phyloP scores from a whole-genome alignment of 2,113 vertebrate species.

The Sitta europaea region DNA sequence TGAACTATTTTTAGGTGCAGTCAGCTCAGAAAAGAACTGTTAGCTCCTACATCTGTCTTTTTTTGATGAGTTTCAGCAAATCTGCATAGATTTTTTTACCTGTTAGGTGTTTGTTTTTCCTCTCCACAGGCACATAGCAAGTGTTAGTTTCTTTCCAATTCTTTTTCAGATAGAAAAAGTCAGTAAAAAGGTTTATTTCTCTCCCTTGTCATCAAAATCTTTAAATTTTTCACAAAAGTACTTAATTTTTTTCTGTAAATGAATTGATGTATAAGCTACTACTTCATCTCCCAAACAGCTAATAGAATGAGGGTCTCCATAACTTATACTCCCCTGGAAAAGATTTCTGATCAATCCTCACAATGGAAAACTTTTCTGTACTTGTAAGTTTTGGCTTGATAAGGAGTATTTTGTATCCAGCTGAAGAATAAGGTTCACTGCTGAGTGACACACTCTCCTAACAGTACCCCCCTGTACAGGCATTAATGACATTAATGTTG shows the following conservation, averaged over 20 bases:
- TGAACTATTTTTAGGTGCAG: background rate
- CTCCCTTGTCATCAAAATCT: background rate
- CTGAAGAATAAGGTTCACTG: background rate
- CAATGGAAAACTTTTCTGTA: background rate
- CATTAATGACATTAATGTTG: background rate
- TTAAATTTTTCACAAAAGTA: background rate
- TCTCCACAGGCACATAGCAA: accelerated
- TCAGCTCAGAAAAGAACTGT: background rate
- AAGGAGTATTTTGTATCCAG: background rate
- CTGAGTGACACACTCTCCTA: background rate
- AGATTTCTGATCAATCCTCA: background rate
- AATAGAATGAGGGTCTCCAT: background rate
- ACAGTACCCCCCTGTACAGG: background rate
- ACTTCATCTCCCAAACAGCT: background rate
- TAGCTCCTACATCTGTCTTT: background rate
- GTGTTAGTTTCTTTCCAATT: background rate
- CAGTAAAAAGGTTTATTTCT: background rate
- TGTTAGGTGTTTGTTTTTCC: background rate
- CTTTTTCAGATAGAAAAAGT: background rate
- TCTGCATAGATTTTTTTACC: background rate
- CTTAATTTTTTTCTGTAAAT: background rate
- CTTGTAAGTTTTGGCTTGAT: background rate
- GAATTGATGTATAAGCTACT: background rate
- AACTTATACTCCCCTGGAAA: background rate
- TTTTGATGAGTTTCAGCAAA: background rate